These are phyloP conservation scores for Euschistus heros DNA, from an alignment of 1,140 invertebrate genomes.

Conservation along the genomic window DNA sequence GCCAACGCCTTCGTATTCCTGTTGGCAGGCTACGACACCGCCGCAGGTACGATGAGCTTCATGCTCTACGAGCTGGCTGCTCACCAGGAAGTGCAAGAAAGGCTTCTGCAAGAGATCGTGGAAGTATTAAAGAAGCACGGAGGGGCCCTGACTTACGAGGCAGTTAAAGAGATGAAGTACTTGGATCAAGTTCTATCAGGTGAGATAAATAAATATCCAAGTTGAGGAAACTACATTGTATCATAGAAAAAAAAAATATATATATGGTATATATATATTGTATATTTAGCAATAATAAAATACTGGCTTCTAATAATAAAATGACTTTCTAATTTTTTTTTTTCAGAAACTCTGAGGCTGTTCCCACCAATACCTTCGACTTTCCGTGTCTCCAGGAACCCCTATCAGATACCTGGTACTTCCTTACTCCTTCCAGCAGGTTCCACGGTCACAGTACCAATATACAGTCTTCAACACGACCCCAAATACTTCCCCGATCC, in stretches of 20 bases:
- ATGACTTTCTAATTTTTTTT: not conserved
- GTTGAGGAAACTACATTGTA: too few relatives aligned
- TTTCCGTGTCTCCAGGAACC: not conserved
- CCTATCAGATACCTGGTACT: not conserved
- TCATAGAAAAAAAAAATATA: too few relatives aligned
- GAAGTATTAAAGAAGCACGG: slow-evolving; percentile 35
- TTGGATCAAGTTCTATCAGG: slow-evolving; percentile 35
- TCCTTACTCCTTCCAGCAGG: not conserved
- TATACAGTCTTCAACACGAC: not conserved
- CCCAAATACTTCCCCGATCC: not conserved
- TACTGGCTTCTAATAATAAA: too few relatives aligned
- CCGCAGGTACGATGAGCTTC: slow-evolving; percentile 47
- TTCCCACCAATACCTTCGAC: not conserved
- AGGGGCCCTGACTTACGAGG: slow-evolving; percentile 42
- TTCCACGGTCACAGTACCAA: not conserved
- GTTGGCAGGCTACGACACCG: slow-evolving; percentile 59
- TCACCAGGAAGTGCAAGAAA: slow-evolving; percentile 46
- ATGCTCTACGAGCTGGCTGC: slow-evolving; percentile 46
- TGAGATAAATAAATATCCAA: not conserved
- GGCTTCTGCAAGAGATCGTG: slow-evolving; percentile 44
- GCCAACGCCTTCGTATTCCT: slow-evolving; percentile 52
- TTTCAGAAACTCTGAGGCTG: not conserved
- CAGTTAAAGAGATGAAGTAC: slow-evolving; percentile 42
- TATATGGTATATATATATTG: too few relatives aligned
- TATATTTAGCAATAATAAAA: too few relatives aligned